Base-by-base conservation (phyloP, 2,113 vertebrate genomes). In the Callocephalon fimbriatum region DNA sequence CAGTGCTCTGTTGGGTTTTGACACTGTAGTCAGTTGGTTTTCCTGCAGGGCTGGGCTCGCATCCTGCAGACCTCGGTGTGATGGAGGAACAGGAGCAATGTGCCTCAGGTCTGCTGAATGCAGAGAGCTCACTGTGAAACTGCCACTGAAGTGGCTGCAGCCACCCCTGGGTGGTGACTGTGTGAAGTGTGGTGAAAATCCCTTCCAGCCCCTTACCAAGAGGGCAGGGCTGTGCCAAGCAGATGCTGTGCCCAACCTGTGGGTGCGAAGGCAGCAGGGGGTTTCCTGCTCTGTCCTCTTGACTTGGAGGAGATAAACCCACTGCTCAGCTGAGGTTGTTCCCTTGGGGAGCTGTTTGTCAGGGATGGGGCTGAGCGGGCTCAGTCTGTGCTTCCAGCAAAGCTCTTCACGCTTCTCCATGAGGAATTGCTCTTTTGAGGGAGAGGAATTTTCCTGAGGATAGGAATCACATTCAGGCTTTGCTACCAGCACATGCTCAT, bases 171-270 rank as follows among this genome's bases (percentile, higher is more conserved):
- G 32, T 5, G 38, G 77, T 37, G 73, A 9, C 35, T 78, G 42
- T 51, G n/a, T 23, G 29, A 40, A 74, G 27, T 1, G 15, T 7
- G 15, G 25, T 40, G 37, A 48, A 37, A 45, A 8, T 14, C n/a
- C 35, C 59, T 58, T n/a, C 37, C 50, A 77, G 77, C 31, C 26
- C 12, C 44, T 86, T 53, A 17, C 26, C 27, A 9, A 14, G 71
- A 1, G 38, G 2, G 0, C 10, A 10, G 45, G 25, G 63, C 53
- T 50, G 62, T 15, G 32, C 58, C 1, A 0, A 35, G 72, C 2
- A 4, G 66, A 4, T 31, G 51, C 85, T 38, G 66, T 40, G 73
- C 16, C 63, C 32, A 3, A 7, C 17, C 23, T 0, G 0, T 0
- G 20, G 54, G 22, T 44, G 61, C 70, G 78, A 90, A 50, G 27